A percentile compares a stretch with the other conserved stretches of the same genome.
These are phyloP conservation scores for Otus scops DNA, from an alignment of 2,797 vertebrate species.

Conservation along the genomic window DNA sequence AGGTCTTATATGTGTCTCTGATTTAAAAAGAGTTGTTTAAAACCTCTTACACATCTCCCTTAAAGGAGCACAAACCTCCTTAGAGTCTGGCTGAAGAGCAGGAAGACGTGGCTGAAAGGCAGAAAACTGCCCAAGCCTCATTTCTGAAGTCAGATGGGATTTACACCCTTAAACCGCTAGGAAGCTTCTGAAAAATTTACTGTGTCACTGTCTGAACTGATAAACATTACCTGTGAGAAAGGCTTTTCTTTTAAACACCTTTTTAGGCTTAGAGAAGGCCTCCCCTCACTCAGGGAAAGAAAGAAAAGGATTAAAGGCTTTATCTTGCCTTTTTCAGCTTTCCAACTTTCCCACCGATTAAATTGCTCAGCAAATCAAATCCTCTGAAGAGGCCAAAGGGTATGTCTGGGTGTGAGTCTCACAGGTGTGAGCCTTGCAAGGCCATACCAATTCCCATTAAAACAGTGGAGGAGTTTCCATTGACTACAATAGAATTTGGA, in stretches of 20 bases:
- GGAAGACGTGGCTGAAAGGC: not conserved
- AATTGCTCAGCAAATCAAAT: not conserved
- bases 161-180: not conserved
- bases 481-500: not conserved
- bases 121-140: not conserved
- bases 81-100: not conserved
- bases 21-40: not conserved
- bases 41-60: not conserved
- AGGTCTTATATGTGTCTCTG: not conserved
- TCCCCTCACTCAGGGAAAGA: not conserved
- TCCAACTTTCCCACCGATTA: not conserved
- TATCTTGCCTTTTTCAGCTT: not conserved
- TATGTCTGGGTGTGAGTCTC: not conserved
- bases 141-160: not conserved
- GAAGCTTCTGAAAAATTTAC: not conserved
- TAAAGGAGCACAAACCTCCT: not conserved
- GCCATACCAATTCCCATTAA: not conserved
- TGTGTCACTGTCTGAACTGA: not conserved
- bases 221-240: slow-evolving; percentile 5
- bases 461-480: not conserved
- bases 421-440: not conserved
- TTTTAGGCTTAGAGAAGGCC: not conserved
- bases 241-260: not conserved
- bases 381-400: not conserved
- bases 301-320: not conserved